phyloP scores from a whole-genome alignment of 2,797 vertebrate genomes.

The Tragopan temminckii region DNA sequence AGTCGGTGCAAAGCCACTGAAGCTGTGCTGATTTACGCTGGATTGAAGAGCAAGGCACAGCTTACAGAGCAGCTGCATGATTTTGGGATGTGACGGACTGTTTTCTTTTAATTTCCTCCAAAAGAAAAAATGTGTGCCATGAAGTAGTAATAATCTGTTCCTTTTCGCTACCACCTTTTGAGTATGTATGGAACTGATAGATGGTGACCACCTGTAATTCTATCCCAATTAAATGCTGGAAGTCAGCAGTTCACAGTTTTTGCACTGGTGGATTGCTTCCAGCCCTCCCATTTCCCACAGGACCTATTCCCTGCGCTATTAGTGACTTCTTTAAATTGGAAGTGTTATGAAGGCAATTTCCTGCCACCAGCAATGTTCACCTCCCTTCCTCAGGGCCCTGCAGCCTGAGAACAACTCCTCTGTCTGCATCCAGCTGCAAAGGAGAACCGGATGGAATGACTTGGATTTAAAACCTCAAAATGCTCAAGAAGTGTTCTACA shows the following conservation, averaged over 20 bases:
- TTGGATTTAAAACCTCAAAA: background rate
- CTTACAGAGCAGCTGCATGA: background rate
- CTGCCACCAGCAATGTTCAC: slow-evolving; percentile 38
- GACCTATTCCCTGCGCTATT: slow-evolving; percentile 38
- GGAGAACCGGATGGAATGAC: background rate
- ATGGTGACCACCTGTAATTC: slow-evolving; percentile 50
- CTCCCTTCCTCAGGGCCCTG: slow-evolving; percentile 28
- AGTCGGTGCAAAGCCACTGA: background rate
- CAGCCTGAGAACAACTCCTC: background rate
- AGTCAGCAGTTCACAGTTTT: slow-evolving; percentile 52
- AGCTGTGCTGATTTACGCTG: background rate
- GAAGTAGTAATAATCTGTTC: slow-evolving; percentile 45
- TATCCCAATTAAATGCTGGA: slow-evolving; percentile 24
- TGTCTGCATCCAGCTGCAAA: background rate
- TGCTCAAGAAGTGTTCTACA: background rate
- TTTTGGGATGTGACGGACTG: background rate
- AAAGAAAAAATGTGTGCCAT: background rate
- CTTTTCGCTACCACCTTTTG: background rate
- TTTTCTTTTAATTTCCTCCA: slow-evolving; percentile 35
- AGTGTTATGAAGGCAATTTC: slow-evolving; percentile 66
- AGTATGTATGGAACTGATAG: background rate
- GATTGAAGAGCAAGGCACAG: background rate
- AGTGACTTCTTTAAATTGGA: slow-evolving; percentile 55
- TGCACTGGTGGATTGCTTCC: slow-evolving; percentile 31
- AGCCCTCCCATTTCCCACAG: background rate